Conservation (phyloP, 1,140 invertebrate genomes). For the Bicyclus anynana region DNA sequence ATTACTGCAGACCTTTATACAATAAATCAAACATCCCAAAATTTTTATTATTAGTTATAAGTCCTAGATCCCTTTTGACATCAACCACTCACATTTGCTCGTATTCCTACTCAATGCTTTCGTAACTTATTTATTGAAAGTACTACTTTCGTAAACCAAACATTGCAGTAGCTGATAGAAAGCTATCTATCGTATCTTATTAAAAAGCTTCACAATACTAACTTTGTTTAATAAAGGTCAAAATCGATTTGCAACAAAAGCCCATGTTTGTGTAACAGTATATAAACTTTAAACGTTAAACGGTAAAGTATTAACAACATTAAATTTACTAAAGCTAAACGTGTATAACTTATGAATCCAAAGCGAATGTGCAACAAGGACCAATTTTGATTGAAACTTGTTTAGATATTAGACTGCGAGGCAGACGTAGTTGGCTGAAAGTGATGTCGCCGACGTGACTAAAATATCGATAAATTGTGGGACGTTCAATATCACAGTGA, state of each 20-base stretch:
- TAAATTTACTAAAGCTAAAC: not conserved
- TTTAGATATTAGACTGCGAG: conserved; percentile 1
- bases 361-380: not conserved
- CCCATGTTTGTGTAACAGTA: not conserved
- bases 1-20: too few relatives aligned
- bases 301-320: not conserved
- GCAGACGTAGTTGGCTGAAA: conserved; percentile 19
- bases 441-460: conserved; percentile 18
- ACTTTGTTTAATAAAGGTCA: conserved; percentile 2
- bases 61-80: too few relatives aligned
- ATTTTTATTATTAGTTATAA: too few relatives aligned
- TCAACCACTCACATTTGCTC: too few relatives aligned
- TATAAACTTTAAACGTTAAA: not conserved
- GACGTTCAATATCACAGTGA: conserved; percentile 20
- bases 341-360: not conserved
- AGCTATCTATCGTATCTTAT: conserved; percentile 8
- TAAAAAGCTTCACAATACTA: conserved; percentile 1
- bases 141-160: conserved; percentile 9
- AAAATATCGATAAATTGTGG: conserved; percentile 17
- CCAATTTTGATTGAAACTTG: not conserved
- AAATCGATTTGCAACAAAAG: conserved; percentile 4
- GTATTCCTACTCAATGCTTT: not conserved
- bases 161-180: conserved; percentile 12
- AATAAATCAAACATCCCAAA: too few relatives aligned
- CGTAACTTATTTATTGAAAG: not conserved